phyloP scores from a whole-genome alignment of 2,113 vertebrate genomes.

The Pachyramphus minor region DNA sequence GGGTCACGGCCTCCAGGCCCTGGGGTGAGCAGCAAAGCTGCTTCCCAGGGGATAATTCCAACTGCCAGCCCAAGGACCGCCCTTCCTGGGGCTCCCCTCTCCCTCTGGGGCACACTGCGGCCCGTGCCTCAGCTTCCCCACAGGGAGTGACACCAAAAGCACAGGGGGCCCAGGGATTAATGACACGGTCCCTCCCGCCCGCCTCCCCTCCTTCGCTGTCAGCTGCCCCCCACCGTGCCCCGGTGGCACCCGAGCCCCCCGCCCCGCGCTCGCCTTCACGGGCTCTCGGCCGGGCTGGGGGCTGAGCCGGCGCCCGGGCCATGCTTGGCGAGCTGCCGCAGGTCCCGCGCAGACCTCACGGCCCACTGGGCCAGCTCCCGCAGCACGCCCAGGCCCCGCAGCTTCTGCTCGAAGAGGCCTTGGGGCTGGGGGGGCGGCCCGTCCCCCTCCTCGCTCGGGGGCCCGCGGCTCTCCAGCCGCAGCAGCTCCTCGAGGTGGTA shows the following conservation, averaged over 20 bases:
- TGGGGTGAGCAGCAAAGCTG: neutral
- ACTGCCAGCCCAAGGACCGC: neutral
- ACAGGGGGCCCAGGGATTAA: rapidly evolving
- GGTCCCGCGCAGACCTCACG: constrained; percentile 62
- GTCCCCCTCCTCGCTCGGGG: neutral
- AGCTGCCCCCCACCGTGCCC: neutral
- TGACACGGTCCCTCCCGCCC: rapidly evolving
- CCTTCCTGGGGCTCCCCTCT: rapidly evolving
- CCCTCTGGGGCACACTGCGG: rapidly evolving
- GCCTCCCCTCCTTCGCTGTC: rapidly evolving
- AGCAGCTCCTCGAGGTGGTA: constrained; percentile 75
- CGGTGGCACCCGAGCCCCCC: neutral
- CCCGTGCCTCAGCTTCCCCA: neutral
- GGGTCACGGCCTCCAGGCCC: rapidly evolving
- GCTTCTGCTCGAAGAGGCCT: constrained; percentile 69
- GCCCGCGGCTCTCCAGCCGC: constrained; percentile 48
- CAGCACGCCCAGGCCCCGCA: constrained; percentile 73
- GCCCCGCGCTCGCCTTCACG: rapidly evolving
- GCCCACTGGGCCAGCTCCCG: constrained; percentile 75
- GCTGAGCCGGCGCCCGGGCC: neutral
- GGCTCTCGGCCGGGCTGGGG: neutral
- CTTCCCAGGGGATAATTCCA: neutral
- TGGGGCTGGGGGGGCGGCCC: neutral
- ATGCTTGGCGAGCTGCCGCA: constrained; percentile 62
- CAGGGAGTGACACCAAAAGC: neutral